Evolutionary conservation across 2,113 vertebrate genomes (phyloP), one percentile per base, ranked within the genome.

Genomic region (Turdus rufiventris): DNA sequence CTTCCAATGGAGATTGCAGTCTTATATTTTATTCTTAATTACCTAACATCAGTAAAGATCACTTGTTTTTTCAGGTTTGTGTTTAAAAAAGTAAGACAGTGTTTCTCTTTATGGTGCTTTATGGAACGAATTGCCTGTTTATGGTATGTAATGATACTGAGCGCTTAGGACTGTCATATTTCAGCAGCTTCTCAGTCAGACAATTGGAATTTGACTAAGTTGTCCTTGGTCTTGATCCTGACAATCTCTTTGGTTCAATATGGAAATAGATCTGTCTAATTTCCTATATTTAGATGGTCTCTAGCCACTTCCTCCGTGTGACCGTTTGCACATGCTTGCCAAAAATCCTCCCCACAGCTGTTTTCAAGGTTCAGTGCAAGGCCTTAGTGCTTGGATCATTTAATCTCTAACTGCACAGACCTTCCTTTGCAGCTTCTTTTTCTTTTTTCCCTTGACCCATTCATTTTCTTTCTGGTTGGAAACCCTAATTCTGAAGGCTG

Each of bases 331-430:
- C 54, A 68, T 0, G 1, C 77, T 72, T 91, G 74, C 84, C 93
- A 89, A 65, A 65, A 94, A 85, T 76, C 81, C 74, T 92, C 78
- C 26, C 85, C 85, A 88, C 85, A 57, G 93, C 93, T 92, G 82
- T 92, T 89, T 88, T 93, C 95, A 96, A 84, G 96, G 95, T 96
- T 97, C 96, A 96, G 60, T 84, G 94, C 92, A 97, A 96, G 96
- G 95, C 88, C 93, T 96, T 48, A 21, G 61, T 65, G 61, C 61
- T 88, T 71, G 95, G 75, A 77, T 94, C 94, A 86, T 90, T 96
- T 95, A 77, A 81, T 90, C 90, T 81, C 68, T 61, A 67, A 88
- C 88, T 92, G 83, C 88, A 90, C 53, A 86, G 88, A 48, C 79
- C 57, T 96, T 95, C 85, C 88, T 90, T 84, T 96, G 68, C 83